Percentiles rank a stretch among this genome's conserved stretches.
These are phyloP conservation scores for Cossypha polioptera DNA, from an alignment of 2,797 vertebrate genomes.

Conservation along the genomic window DNA sequence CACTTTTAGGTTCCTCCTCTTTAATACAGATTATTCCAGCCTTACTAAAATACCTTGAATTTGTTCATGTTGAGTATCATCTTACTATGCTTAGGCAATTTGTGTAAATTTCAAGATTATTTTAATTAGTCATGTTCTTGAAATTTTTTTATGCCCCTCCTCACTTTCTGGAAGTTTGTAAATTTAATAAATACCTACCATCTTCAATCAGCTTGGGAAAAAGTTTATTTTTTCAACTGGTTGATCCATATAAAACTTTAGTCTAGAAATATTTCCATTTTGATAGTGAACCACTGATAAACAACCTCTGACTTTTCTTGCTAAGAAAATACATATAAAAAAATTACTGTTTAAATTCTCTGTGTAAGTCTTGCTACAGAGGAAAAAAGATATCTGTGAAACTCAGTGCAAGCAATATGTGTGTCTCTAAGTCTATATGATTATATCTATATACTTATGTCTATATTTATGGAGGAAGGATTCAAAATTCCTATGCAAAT, in stretches of 20 bases:
- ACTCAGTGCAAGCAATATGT: neutral
- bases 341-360: neutral
- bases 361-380: neutral
- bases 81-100: neutral
- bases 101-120: neutral
- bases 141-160: neutral
- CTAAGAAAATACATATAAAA: neutral
- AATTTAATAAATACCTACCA: neutral
- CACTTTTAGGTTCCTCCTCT: too few species aligned
- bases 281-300: neutral
- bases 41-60: neutral
- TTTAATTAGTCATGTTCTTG: neutral
- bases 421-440: neutral
- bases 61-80: neutral
- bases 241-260: neutral
- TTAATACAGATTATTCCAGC: neutral
- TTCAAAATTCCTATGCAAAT: neutral
- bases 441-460: too few species aligned
- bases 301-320: fast-evolving
- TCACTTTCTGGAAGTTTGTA: neutral
- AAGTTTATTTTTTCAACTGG: neutral
- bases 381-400: neutral
- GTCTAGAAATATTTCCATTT: neutral
- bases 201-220: neutral
- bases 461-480: neutral